Conservation (phyloP, 2,113 vertebrate species). For the Larimichthys polyactis region DNA sequence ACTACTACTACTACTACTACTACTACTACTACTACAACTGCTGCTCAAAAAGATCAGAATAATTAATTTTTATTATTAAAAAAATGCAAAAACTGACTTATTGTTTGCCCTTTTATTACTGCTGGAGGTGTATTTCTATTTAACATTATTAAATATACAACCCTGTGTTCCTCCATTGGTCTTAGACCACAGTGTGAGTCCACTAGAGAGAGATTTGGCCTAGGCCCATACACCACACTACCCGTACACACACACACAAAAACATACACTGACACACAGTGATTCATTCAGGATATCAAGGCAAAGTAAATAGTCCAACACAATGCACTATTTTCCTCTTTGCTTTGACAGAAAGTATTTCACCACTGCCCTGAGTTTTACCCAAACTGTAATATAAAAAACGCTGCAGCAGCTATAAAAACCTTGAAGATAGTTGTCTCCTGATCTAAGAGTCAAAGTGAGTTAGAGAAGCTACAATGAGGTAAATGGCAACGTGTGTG, state of each 20-base stretch:
- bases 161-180: neutral
- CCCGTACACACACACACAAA: neutral
- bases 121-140: neutral
- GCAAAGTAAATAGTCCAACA: slow-evolving; percentile 1
- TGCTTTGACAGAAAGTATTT: neutral
- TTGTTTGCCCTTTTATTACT: neutral
- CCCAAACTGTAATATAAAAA: too few relatives aligned
- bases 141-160: neutral
- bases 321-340: neutral
- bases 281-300: slow-evolving; percentile 5
- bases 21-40: neutral
- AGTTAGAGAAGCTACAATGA: slow-evolving; percentile 17
- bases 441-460: slow-evolving; percentile 79
- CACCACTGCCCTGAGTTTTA: neutral
- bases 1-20: too few relatives aligned
- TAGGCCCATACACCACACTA: neutral
- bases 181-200: neutral
- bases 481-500: slow-evolving; percentile 16
- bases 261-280: slow-evolving; percentile 4
- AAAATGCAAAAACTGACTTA: neutral
- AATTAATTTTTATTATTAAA: neutral
- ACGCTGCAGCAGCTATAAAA: neutral
- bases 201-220: neutral
- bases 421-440: slow-evolving; percentile 5
- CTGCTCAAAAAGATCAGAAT: neutral